phyloP scores from a whole-genome alignment of 2,113 vertebrate species.

The Cairina moschata region DNA sequence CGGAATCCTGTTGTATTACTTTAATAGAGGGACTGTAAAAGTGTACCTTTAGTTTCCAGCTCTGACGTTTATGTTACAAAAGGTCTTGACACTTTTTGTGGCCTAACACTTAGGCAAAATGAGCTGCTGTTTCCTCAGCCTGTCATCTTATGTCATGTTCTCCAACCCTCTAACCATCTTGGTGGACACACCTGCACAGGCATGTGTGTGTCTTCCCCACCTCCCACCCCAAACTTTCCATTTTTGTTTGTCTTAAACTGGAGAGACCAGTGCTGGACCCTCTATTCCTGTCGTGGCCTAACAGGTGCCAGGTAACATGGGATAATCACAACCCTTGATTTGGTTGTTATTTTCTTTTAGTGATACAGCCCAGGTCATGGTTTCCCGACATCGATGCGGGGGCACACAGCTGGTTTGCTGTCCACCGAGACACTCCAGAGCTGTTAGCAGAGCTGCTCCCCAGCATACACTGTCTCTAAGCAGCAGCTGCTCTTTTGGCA shows the following conservation, averaged over 20 bases:
- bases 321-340: neutral
- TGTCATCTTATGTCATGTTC: neutral
- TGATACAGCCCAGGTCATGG: neutral
- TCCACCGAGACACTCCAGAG: neutral
- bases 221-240: neutral
- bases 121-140: neutral
- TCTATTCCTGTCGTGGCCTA: neutral
- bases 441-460: neutral
- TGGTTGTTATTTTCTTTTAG: neutral
- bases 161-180: neutral
- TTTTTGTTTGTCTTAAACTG: neutral
- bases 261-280: neutral
- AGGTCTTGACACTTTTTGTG: neutral
- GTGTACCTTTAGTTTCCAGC: neutral
- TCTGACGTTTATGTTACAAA: neutral
- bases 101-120: neutral
- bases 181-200: neutral
- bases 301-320: neutral
- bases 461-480: neutral
- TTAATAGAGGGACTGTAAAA: fast-evolving
- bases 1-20: neutral
- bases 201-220: neutral
- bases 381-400: neutral
- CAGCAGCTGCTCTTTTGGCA: neutral
- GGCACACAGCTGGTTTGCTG: neutral